Base-by-base conservation (phyloP, 2,797 vertebrate genomes). In the Phaenicophaeus curvirostris region DNA sequence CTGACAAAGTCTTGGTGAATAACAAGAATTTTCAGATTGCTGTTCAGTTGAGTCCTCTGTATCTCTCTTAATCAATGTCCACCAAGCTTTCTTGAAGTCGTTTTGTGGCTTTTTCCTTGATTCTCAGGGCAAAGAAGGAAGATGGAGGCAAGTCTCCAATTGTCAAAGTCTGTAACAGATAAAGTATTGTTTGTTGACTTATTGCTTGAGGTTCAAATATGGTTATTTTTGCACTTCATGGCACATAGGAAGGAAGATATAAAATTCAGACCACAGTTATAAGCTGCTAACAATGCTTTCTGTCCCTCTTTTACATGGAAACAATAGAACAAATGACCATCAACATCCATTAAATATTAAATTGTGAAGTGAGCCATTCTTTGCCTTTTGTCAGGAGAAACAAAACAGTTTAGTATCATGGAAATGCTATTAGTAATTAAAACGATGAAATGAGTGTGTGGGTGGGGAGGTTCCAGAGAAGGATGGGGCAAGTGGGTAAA, bases 401-500 rank as follows among this genome's bases (percentile, higher is more conserved):
- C 41, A 76, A 72, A 87, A 87, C 42, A 35, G 54, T 33, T 96
- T 39, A 80, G 33, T 90, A 80, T 82, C 79, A 88, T 76, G 74
- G 71, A 91, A 79, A 59, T 23, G 48, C 66, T 81, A 46, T 61
- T 80, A 81, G 39, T 48, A 58, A 76, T 65, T 25, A 57, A 86
- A 59, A 50, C 75, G 71, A 83, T 79, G 87, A 94, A 95, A 95
- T 71, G 33, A 41, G 28, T 58, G 85, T 66, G 85, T 96, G 95
- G 87, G 93, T 94, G 94, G 95, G 91, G 87, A 93, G 67, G 83
- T 90, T 97, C 77, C 91, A 90, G 76, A 90, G 78, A 62, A 89
- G 51, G 77, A 86, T 4, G 4, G 50, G 35, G 21, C 50, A 82
- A 86, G 41, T 39, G 55, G 42, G 53, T 74, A 63, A 91, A 76